Evolutionary conservation across 53 echinoderm and acorn worm species (phyloP).

Genomic region (Antedon mediterranea): DNA sequence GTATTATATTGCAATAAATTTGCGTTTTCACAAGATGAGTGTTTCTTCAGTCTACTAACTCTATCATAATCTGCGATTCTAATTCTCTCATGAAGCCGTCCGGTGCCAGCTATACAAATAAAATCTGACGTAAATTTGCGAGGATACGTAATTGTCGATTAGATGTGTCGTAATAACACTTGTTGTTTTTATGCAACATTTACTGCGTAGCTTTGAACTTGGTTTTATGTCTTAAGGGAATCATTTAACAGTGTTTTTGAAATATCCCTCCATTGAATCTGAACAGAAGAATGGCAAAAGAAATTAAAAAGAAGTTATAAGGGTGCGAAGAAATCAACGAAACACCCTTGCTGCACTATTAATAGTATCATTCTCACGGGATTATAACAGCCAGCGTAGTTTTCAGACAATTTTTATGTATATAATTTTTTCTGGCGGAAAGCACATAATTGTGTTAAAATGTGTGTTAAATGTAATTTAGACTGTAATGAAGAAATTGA

Average conservation of each 20-base stretch:
- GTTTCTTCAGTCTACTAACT: neutral
- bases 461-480: neutral
- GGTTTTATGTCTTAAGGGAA: neutral
- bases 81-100: neutral
- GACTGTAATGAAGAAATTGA: neutral
- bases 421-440: neutral
- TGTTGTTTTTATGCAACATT: neutral
- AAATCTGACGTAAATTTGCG: neutral
- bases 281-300: neutral
- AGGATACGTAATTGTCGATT: neutral
- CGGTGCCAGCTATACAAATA: neutral
- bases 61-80: neutral
- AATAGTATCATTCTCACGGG: neutral
- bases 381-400: neutral
- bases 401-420: neutral
- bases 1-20: neutral
- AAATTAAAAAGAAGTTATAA: neutral
- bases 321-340: neutral
- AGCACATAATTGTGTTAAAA: neutral
- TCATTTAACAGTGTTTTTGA: neutral
- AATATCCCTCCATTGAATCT: neutral
- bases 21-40: neutral
- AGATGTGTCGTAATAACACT: neutral
- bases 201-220: neutral
- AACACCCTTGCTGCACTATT: neutral